phyloP scores from a whole-genome alignment of 1,140 invertebrate species.

The Apis laboriosa region DNA sequence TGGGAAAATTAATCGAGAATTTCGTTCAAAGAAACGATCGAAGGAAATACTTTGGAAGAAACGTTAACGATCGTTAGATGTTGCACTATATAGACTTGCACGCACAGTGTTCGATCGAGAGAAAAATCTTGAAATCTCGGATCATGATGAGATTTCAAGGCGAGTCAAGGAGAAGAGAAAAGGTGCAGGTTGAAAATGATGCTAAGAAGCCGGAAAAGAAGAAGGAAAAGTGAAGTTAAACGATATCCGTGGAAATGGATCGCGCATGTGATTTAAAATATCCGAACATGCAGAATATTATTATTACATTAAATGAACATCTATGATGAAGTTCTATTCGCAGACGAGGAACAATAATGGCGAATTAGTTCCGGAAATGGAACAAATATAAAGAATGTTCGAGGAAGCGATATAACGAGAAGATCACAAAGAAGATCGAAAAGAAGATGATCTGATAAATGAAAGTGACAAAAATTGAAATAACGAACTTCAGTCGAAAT shows the following conservation, averaged over 20 bases:
- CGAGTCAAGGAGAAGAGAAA: neutral
- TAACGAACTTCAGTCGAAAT: too few species aligned
- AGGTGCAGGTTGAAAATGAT: neutral
- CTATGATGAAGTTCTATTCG: constrained; percentile 11
- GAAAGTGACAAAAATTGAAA: neutral
- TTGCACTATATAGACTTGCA: too few species aligned
- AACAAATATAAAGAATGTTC: neutral
- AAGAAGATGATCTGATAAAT: neutral
- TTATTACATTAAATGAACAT: constrained; percentile 5
- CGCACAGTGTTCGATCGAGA: too few species aligned
- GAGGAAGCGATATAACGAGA: neutral
- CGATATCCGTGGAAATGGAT: constrained; percentile 10
- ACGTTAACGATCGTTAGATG: too few species aligned
- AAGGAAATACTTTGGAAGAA: too few species aligned
- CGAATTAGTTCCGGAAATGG: constrained; percentile 16
- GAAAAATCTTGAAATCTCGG: too few species aligned
- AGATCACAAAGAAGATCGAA: neutral
- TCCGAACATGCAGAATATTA: constrained; percentile 22
- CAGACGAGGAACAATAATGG: neutral
- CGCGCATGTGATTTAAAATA: neutral
- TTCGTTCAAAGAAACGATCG: too few species aligned
- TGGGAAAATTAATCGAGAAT: too few species aligned
- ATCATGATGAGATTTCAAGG: too few species aligned
- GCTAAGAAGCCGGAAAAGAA: neutral
- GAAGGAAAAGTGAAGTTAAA: neutral